These are phyloP conservation scores for Hippocampus mohnikei DNA, from an alignment of 2,113 vertebrate genomes.

Conservation along the genomic window DNA sequence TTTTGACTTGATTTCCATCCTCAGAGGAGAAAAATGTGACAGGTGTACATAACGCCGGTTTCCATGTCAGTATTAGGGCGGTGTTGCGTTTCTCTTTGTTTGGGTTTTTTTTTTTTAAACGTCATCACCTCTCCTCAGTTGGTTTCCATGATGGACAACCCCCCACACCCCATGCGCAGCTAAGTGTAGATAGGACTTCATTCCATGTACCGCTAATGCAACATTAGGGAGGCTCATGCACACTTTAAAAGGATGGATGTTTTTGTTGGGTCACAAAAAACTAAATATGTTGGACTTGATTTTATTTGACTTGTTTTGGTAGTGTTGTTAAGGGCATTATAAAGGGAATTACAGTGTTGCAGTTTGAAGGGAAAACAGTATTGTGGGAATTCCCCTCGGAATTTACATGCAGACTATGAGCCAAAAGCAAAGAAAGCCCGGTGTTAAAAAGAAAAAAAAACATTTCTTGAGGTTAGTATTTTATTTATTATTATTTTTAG, in stretches of 20 bases:
- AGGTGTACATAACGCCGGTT: slow-evolving; percentile 57
- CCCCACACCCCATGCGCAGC: slow-evolving; percentile 10
- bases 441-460: not conserved
- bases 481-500: not conserved
- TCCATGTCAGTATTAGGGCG: slow-evolving; percentile 59
- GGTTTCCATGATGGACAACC: slow-evolving; percentile 19
- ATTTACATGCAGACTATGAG: not conserved
- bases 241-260: slow-evolving; percentile 2
- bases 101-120: slow-evolving; percentile 31
- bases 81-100: slow-evolving; percentile 10
- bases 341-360: slow-evolving; percentile 14
- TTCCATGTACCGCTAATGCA: slow-evolving; percentile 38
- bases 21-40: slow-evolving; percentile 33
- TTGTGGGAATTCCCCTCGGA: slow-evolving; percentile 25
- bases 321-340: slow-evolving; percentile 18
- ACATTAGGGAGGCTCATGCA: slow-evolving; percentile 25
- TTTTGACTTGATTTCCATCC: slow-evolving; percentile 35
- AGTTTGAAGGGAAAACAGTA: slow-evolving; percentile 38
- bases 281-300: too few species aligned
- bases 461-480: not conserved
- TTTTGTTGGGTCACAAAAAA: not conserved
- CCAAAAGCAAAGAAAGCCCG: not conserved
- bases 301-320: too few species aligned
- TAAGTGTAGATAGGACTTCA: slow-evolving; percentile 55
- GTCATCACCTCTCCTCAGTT: slow-evolving; percentile 29